Base-by-base conservation (phyloP, 1,140 invertebrate species). In the Arion vulgaris region DNA sequence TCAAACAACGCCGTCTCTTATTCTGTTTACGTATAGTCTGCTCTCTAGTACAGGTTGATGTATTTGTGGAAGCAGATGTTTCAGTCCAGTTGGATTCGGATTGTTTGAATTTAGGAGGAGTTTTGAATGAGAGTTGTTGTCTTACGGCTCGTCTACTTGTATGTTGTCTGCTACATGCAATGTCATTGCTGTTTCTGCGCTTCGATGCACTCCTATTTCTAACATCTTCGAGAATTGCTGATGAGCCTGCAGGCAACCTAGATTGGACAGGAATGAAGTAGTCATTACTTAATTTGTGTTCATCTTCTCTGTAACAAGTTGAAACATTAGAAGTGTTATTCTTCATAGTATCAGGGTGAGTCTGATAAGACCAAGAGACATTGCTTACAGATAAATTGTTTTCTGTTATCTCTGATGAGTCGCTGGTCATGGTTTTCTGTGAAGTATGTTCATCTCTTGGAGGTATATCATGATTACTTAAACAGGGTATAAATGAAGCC, bases 121-220 rank as follows among this genome's bases (percentile, higher is more conserved):
- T 57, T 57, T 15, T 68, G 28, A 80, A 41, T 32, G 32, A 41
- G 28, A 80, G 51, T 32, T 62, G 68, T 36, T 80, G 77, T 39
- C 62, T 49, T 4, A 39, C 77, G 7, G 77, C 49, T 78, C 41
- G 41, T 45, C 41, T 45, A 15, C 53, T 57, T 4, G 2, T 23
- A 1, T 57, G 53, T 23, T 57, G 53, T 4, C 53, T 57, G 15
- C 17, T 57, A n/a, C 19, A 15, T 19, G 23, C 53, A 57, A 23
- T n/a, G 23, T 57, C 66, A 71, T 80, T 80, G 15, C 15, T 68
- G 36, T 49, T 80, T 36, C 78, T 80, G 17, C 78, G 26, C n/a
- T 80, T 80, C 4, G 78, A 71, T 9, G 78, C 78, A 80, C 78
- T 80, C 49, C 76, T 28, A 57, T n/a, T 57, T 57, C 23, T 19